phyloP scores from a whole-genome alignment of 2,113 vertebrate species.

The Notothenia rossii region DNA sequence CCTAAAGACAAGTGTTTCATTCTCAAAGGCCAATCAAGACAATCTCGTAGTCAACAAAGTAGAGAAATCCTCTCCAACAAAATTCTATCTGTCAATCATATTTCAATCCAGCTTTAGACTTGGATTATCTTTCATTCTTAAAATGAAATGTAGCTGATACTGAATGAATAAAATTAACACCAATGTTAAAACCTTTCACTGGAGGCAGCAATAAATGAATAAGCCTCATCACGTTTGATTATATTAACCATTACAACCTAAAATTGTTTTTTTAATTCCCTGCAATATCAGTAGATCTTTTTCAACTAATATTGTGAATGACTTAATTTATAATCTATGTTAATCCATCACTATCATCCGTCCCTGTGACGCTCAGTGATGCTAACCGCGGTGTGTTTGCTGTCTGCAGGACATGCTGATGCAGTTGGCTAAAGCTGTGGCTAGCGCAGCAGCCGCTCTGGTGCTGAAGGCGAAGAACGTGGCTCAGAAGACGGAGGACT shows the following conservation, averaged over 20 bases:
- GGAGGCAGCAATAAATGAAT: background rate
- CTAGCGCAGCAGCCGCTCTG: constrained; percentile 91
- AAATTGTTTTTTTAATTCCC: background rate
- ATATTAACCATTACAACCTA: too few species aligned
- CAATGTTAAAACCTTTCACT: background rate
- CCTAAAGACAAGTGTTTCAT: background rate
- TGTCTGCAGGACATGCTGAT: constrained; percentile 92
- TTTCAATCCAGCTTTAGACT: background rate
- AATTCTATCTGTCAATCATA: constrained; percentile 11
- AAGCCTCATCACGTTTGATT: background rate
- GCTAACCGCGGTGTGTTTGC: constrained; percentile 2
- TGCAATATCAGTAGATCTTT: background rate
- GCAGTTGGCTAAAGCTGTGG: constrained; percentile 96
- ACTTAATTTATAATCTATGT: constrained; percentile 4
- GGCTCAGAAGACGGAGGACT: constrained; percentile 94
- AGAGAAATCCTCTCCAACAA: background rate
- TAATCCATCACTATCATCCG: background rate
- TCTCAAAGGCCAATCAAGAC: constrained; percentile 45
- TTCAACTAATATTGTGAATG: background rate
- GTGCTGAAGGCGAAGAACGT: constrained; percentile 97
- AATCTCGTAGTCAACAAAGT: background rate
- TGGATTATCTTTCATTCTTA: too few species aligned
- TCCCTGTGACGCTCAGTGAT: background rate
- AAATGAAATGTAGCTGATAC: too few species aligned
- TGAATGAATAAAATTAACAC: background rate